Percentiles rank a stretch among this genome's conserved stretches.
Evolutionary conservation across 1,140 invertebrate genomes (phyloP).

Genomic region (Mercenaria mercenaria): DNA sequence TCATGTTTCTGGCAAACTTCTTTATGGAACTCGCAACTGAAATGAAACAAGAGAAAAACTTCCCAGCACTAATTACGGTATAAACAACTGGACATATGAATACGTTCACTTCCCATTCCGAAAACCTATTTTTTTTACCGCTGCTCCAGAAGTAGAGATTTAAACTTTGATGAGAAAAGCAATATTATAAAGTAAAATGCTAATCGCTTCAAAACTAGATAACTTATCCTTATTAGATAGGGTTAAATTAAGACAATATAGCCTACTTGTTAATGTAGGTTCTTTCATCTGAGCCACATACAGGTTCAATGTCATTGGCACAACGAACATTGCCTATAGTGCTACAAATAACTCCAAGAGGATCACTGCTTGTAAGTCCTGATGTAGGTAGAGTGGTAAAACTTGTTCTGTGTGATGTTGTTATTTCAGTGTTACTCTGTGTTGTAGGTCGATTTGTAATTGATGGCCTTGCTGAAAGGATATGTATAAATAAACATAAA

Average conservation of each 20-base stretch:
- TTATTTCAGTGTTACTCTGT: background rate
- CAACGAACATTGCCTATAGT: background rate
- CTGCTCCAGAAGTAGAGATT: too few relatives aligned
- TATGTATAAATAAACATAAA: too few relatives aligned
- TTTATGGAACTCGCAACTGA: slow-evolving; percentile 2
- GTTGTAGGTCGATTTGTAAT: background rate
- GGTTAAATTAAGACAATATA: background rate
- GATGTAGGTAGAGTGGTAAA: background rate
- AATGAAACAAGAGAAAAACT: background rate
- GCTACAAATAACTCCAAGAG: background rate
- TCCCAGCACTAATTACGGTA: background rate
- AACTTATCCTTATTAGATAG: background rate
- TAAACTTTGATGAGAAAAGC: background rate
- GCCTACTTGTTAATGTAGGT: background rate
- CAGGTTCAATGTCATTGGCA: background rate
- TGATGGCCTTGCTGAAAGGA: background rate
- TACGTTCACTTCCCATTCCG: too few relatives aligned
- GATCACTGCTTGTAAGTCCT: background rate
- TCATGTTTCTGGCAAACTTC: background rate
- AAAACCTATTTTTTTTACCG: too few relatives aligned
- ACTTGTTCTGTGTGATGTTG: background rate
- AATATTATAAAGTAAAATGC: background rate
- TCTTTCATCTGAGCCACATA: background rate
- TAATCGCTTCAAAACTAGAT: too few relatives aligned
- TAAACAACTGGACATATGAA: too few relatives aligned